Evolutionary conservation across 1,140 invertebrate genomes (phyloP), one percentile per base, ranked within the genome.

Genomic region (Drosophila repleta): DNA sequence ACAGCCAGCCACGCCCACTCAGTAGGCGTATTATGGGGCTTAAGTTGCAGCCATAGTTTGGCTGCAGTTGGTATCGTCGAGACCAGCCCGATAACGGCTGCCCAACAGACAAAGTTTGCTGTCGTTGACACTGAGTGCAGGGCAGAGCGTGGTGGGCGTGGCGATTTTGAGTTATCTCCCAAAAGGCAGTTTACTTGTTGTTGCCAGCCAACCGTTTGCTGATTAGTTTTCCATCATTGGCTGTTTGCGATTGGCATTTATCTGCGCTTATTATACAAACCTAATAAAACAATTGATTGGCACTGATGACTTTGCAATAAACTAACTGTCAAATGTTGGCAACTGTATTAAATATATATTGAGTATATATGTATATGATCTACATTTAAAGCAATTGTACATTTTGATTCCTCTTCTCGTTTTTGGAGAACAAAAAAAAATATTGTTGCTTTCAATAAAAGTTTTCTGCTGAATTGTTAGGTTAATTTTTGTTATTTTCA

Each of bases 161-260:
- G 46, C 29, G 8, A 48, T 35, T 26, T 20, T 24, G 35, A 72
- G 67, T 53, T 64, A 15, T 10, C 39, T 35, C 68, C 65, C 81
- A 51, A 74, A 55, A 71, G 70, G 39, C 74, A 75, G 67, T 57
- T 78, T 63, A 62, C 74, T 84, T 85, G 81, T 87, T 78, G 78
- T 64, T 66, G n/a, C n/a, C 26, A 39, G 55, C 46, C 29, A 32
- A 26, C 52, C 46, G 10, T 1, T 82, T 87, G 83, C 75, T 87
- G 82, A 85, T 85, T 87, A 82, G 82, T 82, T 82, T 85, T 87
- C 66, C 67, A 66, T 78, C 74, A 76, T 75, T 35, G 64, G 66
- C 67, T 76, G 67, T 85, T 85, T 87, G 64, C 72, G 67, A 69
- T 85, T 81, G 78, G 61, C 62, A 62, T 81, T 80, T 80, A 80